Evolutionary conservation across 2,797 vertebrate genomes (phyloP).

Genomic region (Strix occidentalis): DNA sequence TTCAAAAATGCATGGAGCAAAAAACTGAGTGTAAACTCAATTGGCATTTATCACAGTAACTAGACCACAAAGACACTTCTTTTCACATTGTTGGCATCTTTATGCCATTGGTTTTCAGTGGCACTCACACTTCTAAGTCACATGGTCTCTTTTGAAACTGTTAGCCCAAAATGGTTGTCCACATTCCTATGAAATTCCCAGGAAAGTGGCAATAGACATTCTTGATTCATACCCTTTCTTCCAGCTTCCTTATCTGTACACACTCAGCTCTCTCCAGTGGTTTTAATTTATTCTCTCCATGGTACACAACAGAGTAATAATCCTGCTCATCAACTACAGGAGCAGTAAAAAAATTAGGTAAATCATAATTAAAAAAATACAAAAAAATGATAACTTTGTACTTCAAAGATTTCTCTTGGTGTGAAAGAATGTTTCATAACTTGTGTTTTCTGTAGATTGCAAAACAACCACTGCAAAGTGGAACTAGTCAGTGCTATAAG

Average conservation of each 20-base stretch:
- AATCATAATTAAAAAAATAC: background rate
- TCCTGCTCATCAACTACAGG: background rate
- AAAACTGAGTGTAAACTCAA: background rate
- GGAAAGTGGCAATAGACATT: background rate
- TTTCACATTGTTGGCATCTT: background rate
- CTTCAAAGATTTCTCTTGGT: background rate
- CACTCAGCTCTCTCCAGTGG: background rate
- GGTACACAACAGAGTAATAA: background rate
- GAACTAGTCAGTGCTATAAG: background rate
- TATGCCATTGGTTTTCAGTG: background rate
- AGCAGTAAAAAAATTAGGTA: background rate
- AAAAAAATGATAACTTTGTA: background rate
- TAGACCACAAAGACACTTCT: background rate
- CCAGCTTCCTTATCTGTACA: background rate
- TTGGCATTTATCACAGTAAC: background rate
- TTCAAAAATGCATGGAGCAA: background rate
- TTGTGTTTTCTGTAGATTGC: background rate
- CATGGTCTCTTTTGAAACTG: background rate
- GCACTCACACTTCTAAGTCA: background rate
- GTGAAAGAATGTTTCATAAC: background rate
- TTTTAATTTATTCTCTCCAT: background rate
- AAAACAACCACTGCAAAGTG: background rate
- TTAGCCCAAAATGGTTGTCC: background rate
- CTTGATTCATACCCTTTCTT: background rate
- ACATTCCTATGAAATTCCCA: background rate